Conservation (phyloP, 2,797 vertebrate genomes). For the Harpagifer antarcticus region DNA sequence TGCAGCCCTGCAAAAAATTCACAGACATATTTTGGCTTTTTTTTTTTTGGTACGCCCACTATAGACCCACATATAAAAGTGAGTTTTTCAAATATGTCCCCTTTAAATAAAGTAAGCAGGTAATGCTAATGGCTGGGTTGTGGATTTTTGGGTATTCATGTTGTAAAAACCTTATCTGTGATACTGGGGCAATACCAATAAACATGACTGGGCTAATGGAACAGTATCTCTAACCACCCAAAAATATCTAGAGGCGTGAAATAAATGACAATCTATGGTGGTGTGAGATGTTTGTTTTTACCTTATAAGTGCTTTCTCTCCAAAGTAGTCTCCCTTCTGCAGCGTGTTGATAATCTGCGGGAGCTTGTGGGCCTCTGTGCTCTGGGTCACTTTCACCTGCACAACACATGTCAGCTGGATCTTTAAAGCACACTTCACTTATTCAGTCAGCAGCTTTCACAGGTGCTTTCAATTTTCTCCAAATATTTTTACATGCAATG, state of each 20-base stretch:
- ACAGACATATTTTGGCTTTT: too few species aligned
- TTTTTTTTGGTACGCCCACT: too few species aligned
- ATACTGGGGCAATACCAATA: neutral
- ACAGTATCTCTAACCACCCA: neutral
- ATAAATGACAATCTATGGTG: neutral
- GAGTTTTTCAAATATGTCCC: too few species aligned
- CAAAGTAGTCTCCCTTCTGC: slow-evolving; percentile 94
- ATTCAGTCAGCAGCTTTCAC: slow-evolving; percentile 1
- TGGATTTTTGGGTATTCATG: neutral
- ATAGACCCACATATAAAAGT: too few species aligned
- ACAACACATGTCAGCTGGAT: slow-evolving; percentile 6
- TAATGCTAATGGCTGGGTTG: neutral
- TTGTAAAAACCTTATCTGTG: neutral
- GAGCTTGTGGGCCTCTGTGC: slow-evolving; percentile 83
- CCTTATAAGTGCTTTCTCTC: slow-evolving; percentile 97
- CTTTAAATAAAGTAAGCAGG: too few species aligned
- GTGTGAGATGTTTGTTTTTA: slow-evolving; percentile 49
- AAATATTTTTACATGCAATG: neutral
- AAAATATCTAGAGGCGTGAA: neutral
- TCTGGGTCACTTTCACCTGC: slow-evolving; percentile 95
- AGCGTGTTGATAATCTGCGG: slow-evolving; percentile 92
- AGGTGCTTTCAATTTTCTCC: slow-evolving; percentile 16
- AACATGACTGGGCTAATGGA: neutral
- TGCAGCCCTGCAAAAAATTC: too few species aligned
- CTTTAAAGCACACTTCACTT: neutral